These are phyloP conservation scores for Echeneis naucrates DNA, from an alignment of 2,797 vertebrate genomes.

Conservation along the genomic window DNA sequence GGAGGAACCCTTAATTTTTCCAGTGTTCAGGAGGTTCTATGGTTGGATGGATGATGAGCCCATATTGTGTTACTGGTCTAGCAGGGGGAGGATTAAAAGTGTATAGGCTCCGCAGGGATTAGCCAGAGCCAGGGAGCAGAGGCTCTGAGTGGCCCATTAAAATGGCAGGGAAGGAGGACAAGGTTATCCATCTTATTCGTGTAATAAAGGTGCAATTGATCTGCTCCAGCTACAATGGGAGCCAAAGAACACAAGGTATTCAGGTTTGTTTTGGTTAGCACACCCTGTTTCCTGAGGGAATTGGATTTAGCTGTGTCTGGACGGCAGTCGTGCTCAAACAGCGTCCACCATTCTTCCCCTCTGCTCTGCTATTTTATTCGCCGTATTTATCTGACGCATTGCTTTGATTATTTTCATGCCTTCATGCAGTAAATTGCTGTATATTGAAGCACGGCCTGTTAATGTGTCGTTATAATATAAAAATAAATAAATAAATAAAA, in stretches of 20 bases:
- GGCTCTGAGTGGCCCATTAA: slow-evolving; percentile 75
- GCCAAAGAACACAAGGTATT: slow-evolving; percentile 61
- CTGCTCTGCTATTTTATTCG: slow-evolving; percentile 5
- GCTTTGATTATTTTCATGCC: slow-evolving; percentile 13
- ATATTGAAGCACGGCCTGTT: slow-evolving; percentile 13
- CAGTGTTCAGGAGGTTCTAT: slow-evolving; percentile 51
- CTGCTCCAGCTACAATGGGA: slow-evolving; percentile 74
- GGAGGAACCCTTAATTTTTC: slow-evolving; percentile 43
- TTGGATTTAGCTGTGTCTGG: slow-evolving; percentile 47
- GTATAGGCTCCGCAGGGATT: slow-evolving; percentile 72
- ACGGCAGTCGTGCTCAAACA: slow-evolving; percentile 32
- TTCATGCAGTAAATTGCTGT: background rate
- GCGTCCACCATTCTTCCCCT: background rate
- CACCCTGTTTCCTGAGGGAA: slow-evolving; percentile 29
- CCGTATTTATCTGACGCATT: slow-evolving; percentile 10
- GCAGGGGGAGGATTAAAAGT: slow-evolving; percentile 75
- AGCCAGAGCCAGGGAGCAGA: slow-evolving; percentile 60
- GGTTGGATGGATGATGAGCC: slow-evolving; percentile 60
- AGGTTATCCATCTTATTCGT: slow-evolving; percentile 79
- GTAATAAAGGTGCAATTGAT: slow-evolving; percentile 80
- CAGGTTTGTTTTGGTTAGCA: slow-evolving; percentile 71
- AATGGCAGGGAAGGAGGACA: slow-evolving; percentile 62
- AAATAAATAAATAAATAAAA: too few relatives aligned
- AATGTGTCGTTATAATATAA: background rate
- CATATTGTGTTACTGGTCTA: slow-evolving; percentile 66